These are phyloP conservation scores for Lasioglossum vierecki DNA, from an alignment of 2,888 invertebrate genomes.

Conservation along the genomic window DNA sequence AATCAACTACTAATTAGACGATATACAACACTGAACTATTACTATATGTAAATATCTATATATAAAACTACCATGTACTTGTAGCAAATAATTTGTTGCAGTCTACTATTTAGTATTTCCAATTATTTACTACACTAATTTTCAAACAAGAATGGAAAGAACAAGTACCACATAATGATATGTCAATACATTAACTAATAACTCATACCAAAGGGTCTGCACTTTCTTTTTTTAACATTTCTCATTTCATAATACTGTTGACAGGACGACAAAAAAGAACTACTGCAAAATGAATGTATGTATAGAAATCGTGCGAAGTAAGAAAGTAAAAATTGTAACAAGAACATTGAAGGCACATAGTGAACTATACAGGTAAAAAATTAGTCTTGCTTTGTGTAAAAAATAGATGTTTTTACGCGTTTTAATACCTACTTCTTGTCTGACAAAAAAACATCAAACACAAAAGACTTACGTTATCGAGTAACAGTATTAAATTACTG, in stretches of 20 bases:
- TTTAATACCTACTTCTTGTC: conserved; percentile 29
- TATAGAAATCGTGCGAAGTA: conserved; percentile 38
- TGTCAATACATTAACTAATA: conserved; percentile 46
- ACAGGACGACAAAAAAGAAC: conserved; percentile 31
- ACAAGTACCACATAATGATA: conserved; percentile 45
- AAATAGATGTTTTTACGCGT: conserved; percentile 26
- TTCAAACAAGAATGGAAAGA: conserved; percentile 26
- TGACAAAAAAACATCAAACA: conserved; percentile 26
- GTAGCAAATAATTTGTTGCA: conserved; percentile 47
- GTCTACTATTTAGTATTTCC: conserved; percentile 33
- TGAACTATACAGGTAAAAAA: conserved; percentile 39
- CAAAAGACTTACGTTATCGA: conserved; percentile 24
- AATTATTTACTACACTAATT: conserved; percentile 21
- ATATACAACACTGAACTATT: conserved; percentile 43
- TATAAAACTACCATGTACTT: conserved; percentile 56
- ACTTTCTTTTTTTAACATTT: conserved; percentile 19
- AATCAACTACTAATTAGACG: conserved; percentile 30
- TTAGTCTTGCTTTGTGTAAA: conserved; percentile 30
- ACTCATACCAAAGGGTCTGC: conserved; percentile 28
- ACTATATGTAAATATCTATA: conserved; percentile 44
- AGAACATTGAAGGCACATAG: conserved; percentile 37
- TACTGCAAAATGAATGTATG: conserved; percentile 24
- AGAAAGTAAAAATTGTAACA: conserved; percentile 45
- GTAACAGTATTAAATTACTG: conserved; percentile 50
- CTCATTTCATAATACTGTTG: conserved; percentile 47